Evolutionary conservation across 2,797 vertebrate genomes (phyloP).

Genomic region (Thamnophis elegans): DNA sequence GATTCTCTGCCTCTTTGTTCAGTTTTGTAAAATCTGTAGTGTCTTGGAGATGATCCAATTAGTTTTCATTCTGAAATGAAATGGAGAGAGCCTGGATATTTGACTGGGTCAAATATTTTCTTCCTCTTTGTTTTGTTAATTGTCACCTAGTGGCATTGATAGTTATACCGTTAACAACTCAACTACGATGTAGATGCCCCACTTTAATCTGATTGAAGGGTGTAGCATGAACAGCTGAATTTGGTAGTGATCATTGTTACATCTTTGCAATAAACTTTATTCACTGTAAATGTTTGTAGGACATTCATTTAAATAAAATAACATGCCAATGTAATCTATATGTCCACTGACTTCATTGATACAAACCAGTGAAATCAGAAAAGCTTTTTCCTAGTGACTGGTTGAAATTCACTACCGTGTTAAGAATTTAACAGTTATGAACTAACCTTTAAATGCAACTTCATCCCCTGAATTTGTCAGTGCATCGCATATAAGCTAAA

Average conservation of each 20-base stretch:
- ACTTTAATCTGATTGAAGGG: background rate
- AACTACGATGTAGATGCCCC: background rate
- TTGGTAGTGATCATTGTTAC: background rate
- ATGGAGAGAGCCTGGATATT: background rate
- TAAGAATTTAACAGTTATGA: background rate
- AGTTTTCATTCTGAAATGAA: background rate
- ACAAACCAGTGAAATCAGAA: background rate
- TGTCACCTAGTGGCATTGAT: background rate
- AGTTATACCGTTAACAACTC: background rate
- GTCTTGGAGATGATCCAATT: background rate
- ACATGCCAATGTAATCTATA: background rate
- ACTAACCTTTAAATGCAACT: conserved; percentile 7
- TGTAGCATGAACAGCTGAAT: background rate
- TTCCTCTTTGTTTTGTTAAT: background rate
- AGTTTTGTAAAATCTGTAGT: background rate
- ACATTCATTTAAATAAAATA: background rate
- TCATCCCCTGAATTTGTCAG: background rate
- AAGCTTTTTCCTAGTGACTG: background rate
- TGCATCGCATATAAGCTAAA: background rate
- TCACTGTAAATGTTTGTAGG: background rate
- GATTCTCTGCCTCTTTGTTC: background rate
- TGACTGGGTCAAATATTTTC: background rate
- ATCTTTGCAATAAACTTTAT: background rate
- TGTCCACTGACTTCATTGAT: background rate
- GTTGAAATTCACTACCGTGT: background rate